A percentile compares a stretch with the other conserved stretches of the same genome.
phyloP scores from a whole-genome alignment of 1,140 invertebrate genomes.

The Drosophila simulans region DNA sequence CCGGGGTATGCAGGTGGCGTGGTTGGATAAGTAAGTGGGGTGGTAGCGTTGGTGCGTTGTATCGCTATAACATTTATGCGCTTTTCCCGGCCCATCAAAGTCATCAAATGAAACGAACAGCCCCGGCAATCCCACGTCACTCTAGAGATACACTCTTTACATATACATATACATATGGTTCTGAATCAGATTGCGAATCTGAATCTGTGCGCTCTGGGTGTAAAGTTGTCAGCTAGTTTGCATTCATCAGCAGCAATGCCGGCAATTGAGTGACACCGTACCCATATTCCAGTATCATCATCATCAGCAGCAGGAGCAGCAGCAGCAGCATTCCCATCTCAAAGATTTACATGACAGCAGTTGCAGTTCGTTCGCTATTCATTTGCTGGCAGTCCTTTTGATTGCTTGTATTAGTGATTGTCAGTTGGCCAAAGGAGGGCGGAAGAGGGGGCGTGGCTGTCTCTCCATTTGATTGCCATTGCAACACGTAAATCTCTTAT shows the following conservation, averaged over 20 bases:
- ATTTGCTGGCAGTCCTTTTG: slow-evolving; percentile 61
- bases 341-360: slow-evolving; percentile 71
- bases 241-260: slow-evolving; percentile 57
- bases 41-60: background rate
- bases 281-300: slow-evolving; percentile 18
- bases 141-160: background rate
- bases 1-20: background rate
- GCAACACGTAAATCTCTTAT: slow-evolving; percentile 64
- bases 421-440: slow-evolving; percentile 29
- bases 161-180: slow-evolving; percentile 14
- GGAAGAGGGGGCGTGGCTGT: slow-evolving; percentile 11
- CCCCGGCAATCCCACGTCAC: slow-evolving; percentile 6
- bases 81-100: slow-evolving; percentile 56
- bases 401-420: slow-evolving; percentile 72
- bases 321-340: slow-evolving; percentile 4
- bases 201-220: slow-evolving; percentile 21
- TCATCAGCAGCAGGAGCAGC: slow-evolving; percentile 13
- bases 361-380: slow-evolving; percentile 71
- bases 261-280: slow-evolving; percentile 65
- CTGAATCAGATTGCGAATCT: background rate
- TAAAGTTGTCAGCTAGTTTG: slow-evolving; percentile 58
- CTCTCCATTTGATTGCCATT: slow-evolving; percentile 60
- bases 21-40: background rate
- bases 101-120: slow-evolving; percentile 51
- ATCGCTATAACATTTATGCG: slow-evolving; percentile 68